Percentiles rank a stretch among this genome's conserved stretches.
These are phyloP conservation scores for Sarcophaga subvicina DNA, from an alignment of 2,888 invertebrate species.

Conservation along the genomic window DNA sequence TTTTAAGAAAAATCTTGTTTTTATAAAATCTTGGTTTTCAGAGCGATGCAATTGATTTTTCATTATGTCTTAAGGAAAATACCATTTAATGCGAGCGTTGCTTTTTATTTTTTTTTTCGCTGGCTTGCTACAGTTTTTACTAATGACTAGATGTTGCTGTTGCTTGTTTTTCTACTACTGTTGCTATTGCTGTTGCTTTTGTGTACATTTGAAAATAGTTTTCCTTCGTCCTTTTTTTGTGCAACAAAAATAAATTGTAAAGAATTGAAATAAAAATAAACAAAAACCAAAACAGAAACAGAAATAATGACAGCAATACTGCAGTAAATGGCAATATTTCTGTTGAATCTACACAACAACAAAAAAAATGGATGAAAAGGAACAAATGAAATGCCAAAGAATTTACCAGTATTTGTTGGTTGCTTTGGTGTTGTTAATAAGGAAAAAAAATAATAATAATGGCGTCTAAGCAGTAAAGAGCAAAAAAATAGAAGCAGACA, in stretches of 20 bases:
- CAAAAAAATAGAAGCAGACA: neutral
- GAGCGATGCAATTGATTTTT: constrained; percentile 70
- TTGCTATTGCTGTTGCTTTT: too few species aligned
- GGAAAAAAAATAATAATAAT: neutral
- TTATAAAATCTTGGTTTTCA: constrained; percentile 51
- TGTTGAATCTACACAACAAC: neutral
- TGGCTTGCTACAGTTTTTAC: constrained; percentile 35
- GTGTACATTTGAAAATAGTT: constrained; percentile 2
- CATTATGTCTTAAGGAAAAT: constrained; percentile 62
- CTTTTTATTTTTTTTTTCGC: constrained; percentile 25
- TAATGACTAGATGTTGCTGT: constrained; percentile 44
- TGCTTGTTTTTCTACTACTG: constrained; percentile 35
- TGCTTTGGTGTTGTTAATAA: constrained; percentile 32
- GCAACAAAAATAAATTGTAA: neutral
- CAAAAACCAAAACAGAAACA: neutral
- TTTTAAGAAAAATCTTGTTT: neutral
- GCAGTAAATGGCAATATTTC: constrained; percentile 53
- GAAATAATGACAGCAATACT: constrained; percentile 39
- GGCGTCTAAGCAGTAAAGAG: neutral
- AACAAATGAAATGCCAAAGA: constrained; percentile 37
- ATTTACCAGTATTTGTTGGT: constrained; percentile 52
- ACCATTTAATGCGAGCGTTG: constrained; percentile 26
- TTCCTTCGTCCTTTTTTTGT: constrained; percentile 21
- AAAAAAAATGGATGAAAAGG: neutral
- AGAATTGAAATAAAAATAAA: constrained; percentile 2